Evolutionary conservation across 2,888 invertebrate species (phyloP).

Genomic region (Oxyteleia sp.): DNA sequence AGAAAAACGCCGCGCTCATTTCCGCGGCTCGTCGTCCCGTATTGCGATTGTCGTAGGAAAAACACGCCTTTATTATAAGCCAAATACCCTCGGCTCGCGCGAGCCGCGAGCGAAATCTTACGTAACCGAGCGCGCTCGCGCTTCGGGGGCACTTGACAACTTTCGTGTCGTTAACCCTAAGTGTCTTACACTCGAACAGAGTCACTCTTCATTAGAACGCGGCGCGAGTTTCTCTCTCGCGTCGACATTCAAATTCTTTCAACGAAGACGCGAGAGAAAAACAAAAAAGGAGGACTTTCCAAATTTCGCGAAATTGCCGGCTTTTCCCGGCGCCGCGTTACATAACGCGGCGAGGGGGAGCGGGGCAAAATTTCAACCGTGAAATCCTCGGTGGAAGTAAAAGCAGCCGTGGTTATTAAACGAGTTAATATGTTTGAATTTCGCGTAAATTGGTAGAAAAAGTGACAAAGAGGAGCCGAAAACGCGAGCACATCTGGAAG

Average conservation of each 20-base stretch:
- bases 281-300: neutral
- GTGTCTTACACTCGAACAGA: constrained; percentile 67
- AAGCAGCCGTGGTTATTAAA: constrained; percentile 8
- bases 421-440: constrained; percentile 17
- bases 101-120: constrained; percentile 76
- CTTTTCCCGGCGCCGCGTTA: constrained; percentile 18
- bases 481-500: constrained; percentile 82
- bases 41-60: constrained; percentile 45
- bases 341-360: neutral
- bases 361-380: neutral
- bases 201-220: constrained; percentile 82
- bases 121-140: constrained; percentile 77
- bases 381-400: constrained; percentile 22
- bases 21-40: constrained; percentile 45
- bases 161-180: constrained; percentile 83
- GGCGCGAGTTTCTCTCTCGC: constrained; percentile 80
- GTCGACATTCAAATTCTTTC: constrained; percentile 9
- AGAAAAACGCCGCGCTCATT: constrained; percentile 61
- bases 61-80: constrained; percentile 56
- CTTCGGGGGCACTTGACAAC: constrained; percentile 81
- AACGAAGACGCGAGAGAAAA: neutral
- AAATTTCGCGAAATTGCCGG: neutral
- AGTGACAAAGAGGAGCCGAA: constrained; percentile 77
- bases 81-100: constrained; percentile 42
- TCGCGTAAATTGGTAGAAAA: constrained; percentile 38